phyloP scores from a whole-genome alignment of 1,140 invertebrate genomes.

The Penaeus vannamei region DNA sequence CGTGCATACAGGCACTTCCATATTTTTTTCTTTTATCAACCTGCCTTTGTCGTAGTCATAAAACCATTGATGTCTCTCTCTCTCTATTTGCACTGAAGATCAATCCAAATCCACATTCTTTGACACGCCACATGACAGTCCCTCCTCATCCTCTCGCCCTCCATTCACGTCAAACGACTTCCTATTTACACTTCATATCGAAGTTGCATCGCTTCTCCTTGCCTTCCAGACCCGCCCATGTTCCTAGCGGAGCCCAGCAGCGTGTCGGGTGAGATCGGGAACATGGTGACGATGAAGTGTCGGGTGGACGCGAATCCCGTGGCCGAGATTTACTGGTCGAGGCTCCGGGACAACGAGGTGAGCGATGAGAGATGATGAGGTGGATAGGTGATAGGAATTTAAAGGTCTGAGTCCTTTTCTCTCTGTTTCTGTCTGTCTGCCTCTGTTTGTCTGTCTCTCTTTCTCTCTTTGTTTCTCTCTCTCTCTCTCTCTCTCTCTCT shows the following conservation, averaged over 20 bases:
- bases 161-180: too few species aligned
- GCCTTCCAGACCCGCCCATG: conserved; percentile 58
- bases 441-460: not conserved
- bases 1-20: not conserved
- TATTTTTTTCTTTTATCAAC: not conserved
- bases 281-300: conserved; percentile 71
- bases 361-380: conserved; percentile 31
- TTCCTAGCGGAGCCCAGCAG: conserved; percentile 68
- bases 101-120: too few species aligned
- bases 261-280: conserved; percentile 70
- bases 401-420: not conserved
- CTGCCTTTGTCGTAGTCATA: too few species aligned
- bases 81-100: too few species aligned
- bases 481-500: not conserved
- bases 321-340: conserved; percentile 76
- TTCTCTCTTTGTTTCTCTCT: not conserved
- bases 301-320: conserved; percentile 73
- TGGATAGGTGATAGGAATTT: not conserved
- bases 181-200: too few species aligned
- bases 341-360: conserved; percentile 79
- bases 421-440: not conserved
- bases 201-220: not conserved
- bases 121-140: too few species aligned
- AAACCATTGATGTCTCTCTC: too few species aligned
- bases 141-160: too few species aligned